A percentile compares a stretch with the other conserved stretches of the same genome.
Evolutionary conservation across 1,140 invertebrate genomes (phyloP).

Genomic region (Diprion similis): DNA sequence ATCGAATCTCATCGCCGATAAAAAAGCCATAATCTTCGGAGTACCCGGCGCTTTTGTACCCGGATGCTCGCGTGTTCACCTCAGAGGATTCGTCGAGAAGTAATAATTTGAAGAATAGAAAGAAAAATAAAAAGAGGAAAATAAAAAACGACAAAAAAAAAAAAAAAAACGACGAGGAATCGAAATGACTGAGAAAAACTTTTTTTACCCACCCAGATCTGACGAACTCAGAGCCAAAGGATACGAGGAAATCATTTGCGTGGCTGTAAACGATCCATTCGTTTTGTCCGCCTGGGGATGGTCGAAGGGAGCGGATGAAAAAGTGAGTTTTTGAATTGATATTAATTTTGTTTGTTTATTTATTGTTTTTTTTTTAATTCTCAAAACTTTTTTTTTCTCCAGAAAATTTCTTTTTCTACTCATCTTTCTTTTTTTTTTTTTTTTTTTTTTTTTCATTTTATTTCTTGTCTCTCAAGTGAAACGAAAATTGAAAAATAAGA

Average conservation of each 20-base stretch:
- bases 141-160: too few relatives aligned
- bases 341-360: not conserved
- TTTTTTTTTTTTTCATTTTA: too few relatives aligned
- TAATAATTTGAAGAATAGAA: constrained; percentile 4
- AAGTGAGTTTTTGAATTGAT: constrained; percentile 40
- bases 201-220: constrained; percentile 14
- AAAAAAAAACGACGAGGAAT: too few relatives aligned
- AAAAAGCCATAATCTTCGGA: constrained; percentile 65
- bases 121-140: too few relatives aligned
- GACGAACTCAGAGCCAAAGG: constrained; percentile 62
- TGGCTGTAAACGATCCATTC: constrained; percentile 70
- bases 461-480: too few relatives aligned
- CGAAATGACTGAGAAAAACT: too few relatives aligned
- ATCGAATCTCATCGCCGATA: constrained; percentile 58
- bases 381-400: too few relatives aligned
- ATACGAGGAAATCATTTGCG: constrained; percentile 63
- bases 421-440: too few relatives aligned
- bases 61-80: constrained; percentile 62
- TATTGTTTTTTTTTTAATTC: not conserved
- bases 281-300: constrained; percentile 67
- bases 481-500: too few relatives aligned
- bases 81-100: constrained; percentile 30
- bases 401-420: too few relatives aligned
- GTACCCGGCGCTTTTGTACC: constrained; percentile 70
- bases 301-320: constrained; percentile 50